Evolutionary conservation across 2,113 vertebrate species (phyloP).

Genomic region (Beaufortia kweichowensis): DNA sequence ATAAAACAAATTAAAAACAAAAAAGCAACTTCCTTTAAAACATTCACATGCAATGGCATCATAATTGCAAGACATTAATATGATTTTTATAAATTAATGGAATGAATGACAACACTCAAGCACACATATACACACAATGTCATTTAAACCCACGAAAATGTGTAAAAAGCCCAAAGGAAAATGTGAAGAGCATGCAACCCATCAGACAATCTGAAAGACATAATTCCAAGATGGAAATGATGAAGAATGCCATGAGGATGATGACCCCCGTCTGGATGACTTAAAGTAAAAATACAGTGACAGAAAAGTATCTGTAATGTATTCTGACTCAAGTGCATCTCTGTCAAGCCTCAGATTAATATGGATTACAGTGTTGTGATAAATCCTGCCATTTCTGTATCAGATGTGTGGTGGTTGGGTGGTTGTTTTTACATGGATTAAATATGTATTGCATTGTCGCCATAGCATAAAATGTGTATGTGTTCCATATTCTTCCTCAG

Average conservation of each 20-base stretch:
- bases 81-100: constrained; percentile 4
- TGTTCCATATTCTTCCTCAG: constrained; percentile 13
- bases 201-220: constrained; percentile 33
- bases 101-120: constrained; percentile 30
- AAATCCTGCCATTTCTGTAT: not conserved
- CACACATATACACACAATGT: constrained; percentile 8
- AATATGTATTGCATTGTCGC: not conserved
- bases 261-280: not conserved
- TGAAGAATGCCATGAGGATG: not conserved
- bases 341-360: too few relatives aligned
- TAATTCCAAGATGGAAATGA: not conserved
- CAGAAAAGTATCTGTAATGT: not conserved
- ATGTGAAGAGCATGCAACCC: constrained; percentile 59
- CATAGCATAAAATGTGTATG: not conserved
- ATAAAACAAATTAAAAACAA: not conserved
- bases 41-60: not conserved
- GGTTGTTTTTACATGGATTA: constrained; percentile 20
- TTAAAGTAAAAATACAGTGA: not conserved
- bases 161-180: constrained; percentile 21
- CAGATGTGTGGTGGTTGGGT: too few relatives aligned
- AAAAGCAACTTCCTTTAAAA: not conserved
- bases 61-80: not conserved
- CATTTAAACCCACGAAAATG: not conserved
- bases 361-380: not conserved
- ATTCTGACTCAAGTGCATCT: too few relatives aligned